Percentiles rank a stretch among this genome's conserved stretches.
Conservation (phyloP, 2,113 vertebrate species). For the Etia nguti region DNA sequence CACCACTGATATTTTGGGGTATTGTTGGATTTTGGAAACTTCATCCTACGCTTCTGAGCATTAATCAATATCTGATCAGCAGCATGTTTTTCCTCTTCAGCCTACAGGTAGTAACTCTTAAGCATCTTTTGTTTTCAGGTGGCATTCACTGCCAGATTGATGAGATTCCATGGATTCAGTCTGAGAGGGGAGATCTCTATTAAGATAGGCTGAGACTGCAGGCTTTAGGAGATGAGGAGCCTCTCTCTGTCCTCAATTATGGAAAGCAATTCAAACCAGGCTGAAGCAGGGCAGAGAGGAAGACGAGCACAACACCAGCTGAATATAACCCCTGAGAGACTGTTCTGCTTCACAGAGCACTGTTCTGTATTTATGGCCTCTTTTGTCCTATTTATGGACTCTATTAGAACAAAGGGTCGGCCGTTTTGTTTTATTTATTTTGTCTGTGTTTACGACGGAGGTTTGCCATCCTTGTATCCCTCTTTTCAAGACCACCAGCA, state of each 20-base stretch:
- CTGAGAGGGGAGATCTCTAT: slow-evolving; percentile 44
- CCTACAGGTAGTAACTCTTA: neutral
- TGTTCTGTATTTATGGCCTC: slow-evolving; percentile 16
- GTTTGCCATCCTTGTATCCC: neutral
- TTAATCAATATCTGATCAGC: neutral
- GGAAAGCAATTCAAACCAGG: neutral
- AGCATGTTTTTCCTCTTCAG: neutral
- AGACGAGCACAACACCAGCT: neutral
- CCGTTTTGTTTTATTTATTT: slow-evolving; percentile 12
- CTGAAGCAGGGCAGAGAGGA: neutral
- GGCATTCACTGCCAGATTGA: neutral
- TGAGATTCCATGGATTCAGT: slow-evolving; percentile 1
- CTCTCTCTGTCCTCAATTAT: neutral
- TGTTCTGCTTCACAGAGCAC: neutral
- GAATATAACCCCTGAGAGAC: slow-evolving; percentile 13
- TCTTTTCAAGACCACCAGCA: neutral
- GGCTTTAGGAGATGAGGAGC: slow-evolving; percentile 6
- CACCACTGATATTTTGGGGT: rapidly evolving
- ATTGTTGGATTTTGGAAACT: neutral
- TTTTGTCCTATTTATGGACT: slow-evolving; percentile 32
- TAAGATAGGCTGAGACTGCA: slow-evolving; percentile 44
- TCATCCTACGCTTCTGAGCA: neutral
- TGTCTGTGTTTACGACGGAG: neutral
- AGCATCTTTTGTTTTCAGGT: slow-evolving; percentile 8
- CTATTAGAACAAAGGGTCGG: slow-evolving; percentile 8